Conservation (phyloP, 2,888 invertebrate species). For the Drosophila antonietae region DNA sequence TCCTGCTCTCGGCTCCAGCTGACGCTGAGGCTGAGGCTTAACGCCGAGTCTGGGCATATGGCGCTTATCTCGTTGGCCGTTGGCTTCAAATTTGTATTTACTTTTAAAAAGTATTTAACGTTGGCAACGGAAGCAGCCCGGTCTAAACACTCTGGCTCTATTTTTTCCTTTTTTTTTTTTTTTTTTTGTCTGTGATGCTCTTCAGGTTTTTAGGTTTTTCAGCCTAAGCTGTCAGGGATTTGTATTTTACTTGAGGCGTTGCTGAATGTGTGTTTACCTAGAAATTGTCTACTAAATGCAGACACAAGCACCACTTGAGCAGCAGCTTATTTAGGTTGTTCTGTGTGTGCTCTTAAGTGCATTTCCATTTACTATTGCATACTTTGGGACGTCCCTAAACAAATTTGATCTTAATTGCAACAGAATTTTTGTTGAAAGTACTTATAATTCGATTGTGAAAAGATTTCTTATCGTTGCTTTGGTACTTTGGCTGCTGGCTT, state of each 20-base stretch:
- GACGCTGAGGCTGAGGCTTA: neutral
- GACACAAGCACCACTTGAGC: neutral
- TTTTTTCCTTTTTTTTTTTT: neutral
- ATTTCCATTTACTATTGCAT: constrained; percentile 24
- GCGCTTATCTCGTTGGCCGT: constrained; percentile 65
- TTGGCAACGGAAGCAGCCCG: constrained; percentile 32
- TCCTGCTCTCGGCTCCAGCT: neutral
- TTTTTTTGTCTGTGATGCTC: neutral
- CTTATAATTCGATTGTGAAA: constrained; percentile 22
- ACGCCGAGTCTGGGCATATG: constrained; percentile 19
- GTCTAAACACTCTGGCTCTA: constrained; percentile 28
- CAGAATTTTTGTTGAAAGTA: neutral
- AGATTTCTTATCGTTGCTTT: constrained; percentile 12
- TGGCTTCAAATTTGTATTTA: constrained; percentile 62
- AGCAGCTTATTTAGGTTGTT: neutral
- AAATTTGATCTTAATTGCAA: constrained; percentile 9
- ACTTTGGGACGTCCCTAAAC: constrained; percentile 3
- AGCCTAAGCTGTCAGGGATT: constrained; percentile 21
- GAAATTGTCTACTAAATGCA: constrained; percentile 8
- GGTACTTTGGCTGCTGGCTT: neutral
- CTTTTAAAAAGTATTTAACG: constrained; percentile 67
- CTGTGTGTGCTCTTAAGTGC: constrained; percentile 14
- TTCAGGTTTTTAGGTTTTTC: constrained; percentile 5
- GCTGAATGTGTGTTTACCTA: constrained; percentile 13
- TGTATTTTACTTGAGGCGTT: constrained; percentile 18